These are phyloP conservation scores for Pangasius krempfi DNA, from an alignment of 2,797 vertebrate species.

Conservation along the genomic window DNA sequence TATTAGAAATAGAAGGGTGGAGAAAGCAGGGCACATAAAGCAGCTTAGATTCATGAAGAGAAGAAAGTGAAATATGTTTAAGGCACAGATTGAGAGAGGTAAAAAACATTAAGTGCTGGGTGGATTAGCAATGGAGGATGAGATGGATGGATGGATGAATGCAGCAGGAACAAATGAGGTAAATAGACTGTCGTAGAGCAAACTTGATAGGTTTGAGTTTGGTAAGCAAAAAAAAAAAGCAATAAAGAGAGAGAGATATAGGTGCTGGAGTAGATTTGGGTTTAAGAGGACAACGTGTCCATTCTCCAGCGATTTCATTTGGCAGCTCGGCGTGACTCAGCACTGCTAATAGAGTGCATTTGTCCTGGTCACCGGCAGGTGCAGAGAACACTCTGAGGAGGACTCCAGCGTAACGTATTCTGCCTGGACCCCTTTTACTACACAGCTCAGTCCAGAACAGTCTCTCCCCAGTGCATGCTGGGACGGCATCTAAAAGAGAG, in stretches of 20 bases:
- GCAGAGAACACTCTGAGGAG: conserved; percentile 58
- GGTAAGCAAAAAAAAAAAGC: conserved; percentile 48
- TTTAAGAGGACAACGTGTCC: conserved; percentile 60
- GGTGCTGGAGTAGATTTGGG: conserved; percentile 53
- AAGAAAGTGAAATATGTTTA: conserved; percentile 28
- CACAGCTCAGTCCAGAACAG: conserved; percentile 34
- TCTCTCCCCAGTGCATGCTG: conserved; percentile 30
- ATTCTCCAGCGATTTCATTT: conserved; percentile 79
- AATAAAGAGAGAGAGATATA: conserved; percentile 63
- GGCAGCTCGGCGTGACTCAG: conserved; percentile 76
- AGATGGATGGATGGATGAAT: background rate
- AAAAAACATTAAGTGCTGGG: background rate
- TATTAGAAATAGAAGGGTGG: conserved; percentile 32
- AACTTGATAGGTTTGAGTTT: background rate
- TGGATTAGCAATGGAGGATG: conserved; percentile 13
- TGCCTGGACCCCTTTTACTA: conserved; percentile 38
- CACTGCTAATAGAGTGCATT: conserved; percentile 84
- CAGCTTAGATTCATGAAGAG: conserved; percentile 31
- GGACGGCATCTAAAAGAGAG: conserved; percentile 20
- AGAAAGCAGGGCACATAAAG: conserved; percentile 26
- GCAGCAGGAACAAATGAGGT: conserved; percentile 3
- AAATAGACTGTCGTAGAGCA: background rate
- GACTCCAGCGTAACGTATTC: conserved; percentile 52
- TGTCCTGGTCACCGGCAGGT: conserved; percentile 79
- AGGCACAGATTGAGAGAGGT: background rate